Evolutionary conservation across 1,140 invertebrate genomes (phyloP).

Genomic region (Drosophila quadrilineata): DNA sequence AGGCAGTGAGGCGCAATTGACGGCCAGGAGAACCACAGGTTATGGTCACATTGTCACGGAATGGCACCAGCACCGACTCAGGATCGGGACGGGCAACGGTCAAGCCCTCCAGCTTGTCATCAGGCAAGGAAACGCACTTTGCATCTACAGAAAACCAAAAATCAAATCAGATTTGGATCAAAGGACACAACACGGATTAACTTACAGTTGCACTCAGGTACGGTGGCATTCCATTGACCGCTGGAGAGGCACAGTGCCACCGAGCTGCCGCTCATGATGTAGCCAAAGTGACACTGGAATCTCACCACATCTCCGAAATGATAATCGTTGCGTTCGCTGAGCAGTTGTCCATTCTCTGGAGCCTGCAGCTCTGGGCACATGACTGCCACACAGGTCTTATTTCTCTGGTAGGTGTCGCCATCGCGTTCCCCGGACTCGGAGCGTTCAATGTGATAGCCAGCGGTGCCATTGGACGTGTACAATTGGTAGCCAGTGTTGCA

Average conservation of each 20-base stretch:
- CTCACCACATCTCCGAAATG: slow-evolving; percentile 95
- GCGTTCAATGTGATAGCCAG: slow-evolving; percentile 91
- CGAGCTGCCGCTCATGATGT: slow-evolving; percentile 92
- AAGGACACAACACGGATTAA: slow-evolving; percentile 28
- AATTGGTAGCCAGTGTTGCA: slow-evolving; percentile 97
- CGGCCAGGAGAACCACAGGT: slow-evolving; percentile 90
- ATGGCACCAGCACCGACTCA: slow-evolving; percentile 91
- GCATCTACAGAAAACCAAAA: slow-evolving; percentile 85
- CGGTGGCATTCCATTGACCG: slow-evolving; percentile 96
- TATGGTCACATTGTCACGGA: slow-evolving; percentile 94
- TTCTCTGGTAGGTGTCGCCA: slow-evolving; percentile 91
- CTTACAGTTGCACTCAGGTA: slow-evolving; percentile 95
- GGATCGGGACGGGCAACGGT: slow-evolving; percentile 88
- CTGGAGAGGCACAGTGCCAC: slow-evolving; percentile 93
- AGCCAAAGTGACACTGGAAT: slow-evolving; percentile 98
- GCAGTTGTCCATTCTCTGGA: slow-evolving; percentile 94
- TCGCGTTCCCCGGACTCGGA: slow-evolving; percentile 93
- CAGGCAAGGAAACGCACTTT: slow-evolving; percentile 93
- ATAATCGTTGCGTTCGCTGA: slow-evolving; percentile 91
- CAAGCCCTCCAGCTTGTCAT: slow-evolving; percentile 93
- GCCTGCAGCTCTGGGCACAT: slow-evolving; percentile 92
- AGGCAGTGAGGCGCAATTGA: slow-evolving; percentile 89
- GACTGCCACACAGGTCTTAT: slow-evolving; percentile 96
- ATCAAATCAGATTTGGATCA: neutral
- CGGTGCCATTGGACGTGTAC: slow-evolving; percentile 94